Evolutionary conservation across 2,113 vertebrate genomes (phyloP), one percentile per base, ranked within the genome.

Genomic region (Burhinus oedicnemus): DNA sequence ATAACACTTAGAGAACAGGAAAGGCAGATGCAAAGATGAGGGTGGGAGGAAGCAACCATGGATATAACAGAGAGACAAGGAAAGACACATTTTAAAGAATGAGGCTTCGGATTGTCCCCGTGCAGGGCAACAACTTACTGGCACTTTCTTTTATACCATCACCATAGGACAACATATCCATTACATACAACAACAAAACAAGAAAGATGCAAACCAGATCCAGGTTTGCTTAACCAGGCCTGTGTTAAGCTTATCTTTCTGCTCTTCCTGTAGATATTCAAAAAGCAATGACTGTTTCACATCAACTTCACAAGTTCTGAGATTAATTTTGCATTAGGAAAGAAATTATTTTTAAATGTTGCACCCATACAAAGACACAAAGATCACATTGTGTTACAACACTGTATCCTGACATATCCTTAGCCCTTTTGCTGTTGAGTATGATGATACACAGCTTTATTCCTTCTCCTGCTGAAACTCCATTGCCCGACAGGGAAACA

Each of bases 71-170:
- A 70, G 7, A 61, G 20, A n/a, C 34, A 69, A 22, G 12, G 19
- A 54, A 70, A 66, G 27, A 57, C 34, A 61, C 6, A 44, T 22
- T 45, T 58, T 57, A 44, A 52, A 85, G 34, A 87, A n/a, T 34
- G 30, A 71, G 6, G 15, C 16, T 62, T 75, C 70, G 34, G 30
- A 68, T 0, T 18, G 38, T 38, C 18, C n/a, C 38, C 0, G 0
- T 54, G 42, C 11, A 83, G 51, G 57, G 57, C 42, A 93, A 30
- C 52, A 83, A 42, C 14, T 47, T 77, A 19, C 27, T 62, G 47
- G 6, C 6, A 40, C 12, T 82, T 40, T 57, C 49, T 49, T 61
- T 44, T 32, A 69, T 40, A 58, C 20, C 26, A 34, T 23, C 7
- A 15, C 13, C 25, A n/a, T 1, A 60, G 27, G 10, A 52, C 49